Conservation (phyloP, 2,888 invertebrate species). For the Liopterus haemorrhoidalis region DNA sequence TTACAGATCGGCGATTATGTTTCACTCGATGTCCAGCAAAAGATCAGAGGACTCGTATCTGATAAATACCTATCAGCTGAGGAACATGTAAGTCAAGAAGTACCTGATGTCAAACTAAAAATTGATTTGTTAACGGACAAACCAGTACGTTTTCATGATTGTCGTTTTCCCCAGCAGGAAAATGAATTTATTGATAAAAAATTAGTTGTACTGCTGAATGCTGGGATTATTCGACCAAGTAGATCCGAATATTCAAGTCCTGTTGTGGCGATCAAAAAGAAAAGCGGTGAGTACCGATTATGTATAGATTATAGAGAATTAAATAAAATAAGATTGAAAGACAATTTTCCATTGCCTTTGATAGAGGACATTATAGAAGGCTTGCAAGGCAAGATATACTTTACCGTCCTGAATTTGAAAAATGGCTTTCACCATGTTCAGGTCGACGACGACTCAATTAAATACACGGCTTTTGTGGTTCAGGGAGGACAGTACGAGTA, state of each 20-base stretch:
- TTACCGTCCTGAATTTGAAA: constrained; percentile 28
- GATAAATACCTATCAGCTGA: too few relatives aligned
- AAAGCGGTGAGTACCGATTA: constrained; percentile 22
- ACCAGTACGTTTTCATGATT: constrained; percentile 26
- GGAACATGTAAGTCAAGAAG: too few relatives aligned
- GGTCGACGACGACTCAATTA: constrained; percentile 25
- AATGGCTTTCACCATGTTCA: constrained; percentile 29
- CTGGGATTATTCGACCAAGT: constrained; percentile 22
- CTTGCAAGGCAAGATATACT: constrained; percentile 25
- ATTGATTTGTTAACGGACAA: constrained; percentile 23
- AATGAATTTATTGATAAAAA: constrained; percentile 19
- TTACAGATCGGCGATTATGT: too few relatives aligned
- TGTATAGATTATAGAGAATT: constrained; percentile 30
- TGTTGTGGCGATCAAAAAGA: constrained; percentile 23
- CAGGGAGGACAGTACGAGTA: constrained; percentile 30
- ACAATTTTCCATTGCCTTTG: constrained; percentile 33
- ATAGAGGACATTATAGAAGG: constrained; percentile 28
- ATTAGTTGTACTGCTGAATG: constrained; percentile 16
- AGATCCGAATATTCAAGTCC: constrained; percentile 26
- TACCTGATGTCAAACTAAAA: constrained; percentile 18
- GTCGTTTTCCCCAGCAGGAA: constrained; percentile 26
- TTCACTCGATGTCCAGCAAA: too few relatives aligned
- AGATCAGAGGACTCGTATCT: too few relatives aligned
- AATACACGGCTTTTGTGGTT: constrained; percentile 29
- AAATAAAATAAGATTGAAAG: constrained; percentile 31